Base-by-base conservation (phyloP, 2,113 vertebrate genomes). In the Aegithalos caudatus region DNA sequence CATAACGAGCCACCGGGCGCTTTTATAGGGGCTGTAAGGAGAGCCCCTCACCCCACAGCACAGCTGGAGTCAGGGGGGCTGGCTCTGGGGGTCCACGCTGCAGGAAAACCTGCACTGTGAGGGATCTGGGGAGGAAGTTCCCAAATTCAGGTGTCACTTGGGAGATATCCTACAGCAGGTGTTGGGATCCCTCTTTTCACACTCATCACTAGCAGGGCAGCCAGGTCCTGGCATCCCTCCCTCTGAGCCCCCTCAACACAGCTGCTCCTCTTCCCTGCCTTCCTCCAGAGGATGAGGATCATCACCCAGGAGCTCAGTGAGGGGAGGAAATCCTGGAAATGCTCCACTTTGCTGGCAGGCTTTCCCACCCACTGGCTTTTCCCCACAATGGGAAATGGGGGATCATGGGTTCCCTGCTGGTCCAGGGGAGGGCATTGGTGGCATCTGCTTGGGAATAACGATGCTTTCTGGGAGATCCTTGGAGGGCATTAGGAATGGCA, bases 21-120 rank as follows among this genome's bases (percentile, higher is more conserved):
- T 60, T 88, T 80, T 48, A 69, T 2, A 54, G 40, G 71, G 54
- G 62, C 79, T 83, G 62, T 14, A 37, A 77, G 0, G 7, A 35
- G 61, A 24, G n/a, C 0, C n/a, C 53, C n/a, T 29, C 16, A n/a
- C n/a, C n/a, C n/a, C n/a, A n/a, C n/a, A n/a, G n/a, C n/a, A n/a
- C n/a, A n/a, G n/a, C n/a, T n/a, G n/a, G n/a, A n/a, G n/a, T n/a
- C n/a, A n/a, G n/a, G n/a, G n/a, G n/a, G n/a, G 71, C 44, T 81
- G 7, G 67, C 53, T 12, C 73, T 2, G 5, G 16, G 7, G 14
- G 40, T 14, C 0, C 53, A 12, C 1, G 0, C 29, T 1, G 2
- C 48, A 19, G 61, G 38, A 54, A 29, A 82, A 24, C 23, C 8
- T 10, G 35, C 3, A 1, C 54, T 6, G 24, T 1, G 28, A 33